phyloP scores from a whole-genome alignment of 2,113 vertebrate genomes.

The Ursus arctos region DNA sequence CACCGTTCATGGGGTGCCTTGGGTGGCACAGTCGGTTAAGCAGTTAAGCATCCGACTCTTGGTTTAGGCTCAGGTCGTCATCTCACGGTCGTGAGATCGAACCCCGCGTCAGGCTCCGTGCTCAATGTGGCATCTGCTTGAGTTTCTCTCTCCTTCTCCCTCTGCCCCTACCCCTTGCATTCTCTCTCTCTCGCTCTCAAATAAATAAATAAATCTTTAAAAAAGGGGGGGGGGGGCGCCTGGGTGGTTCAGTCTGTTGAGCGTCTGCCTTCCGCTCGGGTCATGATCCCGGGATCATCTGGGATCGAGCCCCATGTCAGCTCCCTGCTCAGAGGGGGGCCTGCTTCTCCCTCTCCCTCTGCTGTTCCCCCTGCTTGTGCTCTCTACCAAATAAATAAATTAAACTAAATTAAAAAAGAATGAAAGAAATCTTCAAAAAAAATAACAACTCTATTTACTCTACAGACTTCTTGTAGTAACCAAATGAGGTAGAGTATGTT shows the following conservation, averaged over 20 bases:
- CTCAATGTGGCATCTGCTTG: background rate
- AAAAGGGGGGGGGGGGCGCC: background rate
- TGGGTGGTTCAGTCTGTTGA: too few species aligned
- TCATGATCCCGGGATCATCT: too few species aligned
- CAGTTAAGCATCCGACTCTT: background rate
- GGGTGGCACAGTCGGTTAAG: background rate
- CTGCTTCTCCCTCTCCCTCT: too few species aligned
- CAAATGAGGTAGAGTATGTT: background rate
- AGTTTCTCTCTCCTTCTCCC: background rate
- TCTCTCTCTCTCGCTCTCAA: background rate
- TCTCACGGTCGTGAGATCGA: background rate
- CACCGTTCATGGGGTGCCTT: background rate
- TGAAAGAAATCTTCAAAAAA: background rate
- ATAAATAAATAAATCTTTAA: background rate
- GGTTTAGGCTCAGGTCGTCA: background rate
- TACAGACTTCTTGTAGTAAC: background rate
- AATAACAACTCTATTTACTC: background rate
- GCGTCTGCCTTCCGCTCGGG: too few species aligned
- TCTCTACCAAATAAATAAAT: too few species aligned
- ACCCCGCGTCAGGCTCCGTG: rapidly evolving
- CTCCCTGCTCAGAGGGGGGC: too few species aligned
- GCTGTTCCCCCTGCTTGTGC: too few species aligned
- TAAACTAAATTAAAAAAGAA: too few species aligned
- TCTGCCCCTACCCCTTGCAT: background rate
- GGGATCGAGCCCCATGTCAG: too few species aligned